phyloP scores from a whole-genome alignment of 2,797 vertebrate species.

The Gymnoscopelus braueri region DNA sequence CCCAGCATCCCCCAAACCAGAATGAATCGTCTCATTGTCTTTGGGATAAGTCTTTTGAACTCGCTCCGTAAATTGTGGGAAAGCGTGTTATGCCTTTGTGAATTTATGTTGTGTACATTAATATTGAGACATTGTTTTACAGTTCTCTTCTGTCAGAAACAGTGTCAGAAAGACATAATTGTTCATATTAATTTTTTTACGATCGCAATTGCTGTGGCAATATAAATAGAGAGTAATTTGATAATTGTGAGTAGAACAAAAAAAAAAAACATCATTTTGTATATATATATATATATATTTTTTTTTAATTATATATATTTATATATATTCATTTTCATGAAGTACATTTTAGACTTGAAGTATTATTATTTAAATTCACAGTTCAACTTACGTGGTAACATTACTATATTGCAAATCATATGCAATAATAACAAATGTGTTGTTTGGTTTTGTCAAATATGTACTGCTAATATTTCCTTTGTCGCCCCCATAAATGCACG shows the following conservation, averaged over 20 bases:
- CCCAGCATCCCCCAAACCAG: conserved; percentile 62
- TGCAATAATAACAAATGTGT: not conserved
- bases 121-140: conserved; percentile 37
- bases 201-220: conserved; percentile 29
- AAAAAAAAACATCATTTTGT: not conserved
- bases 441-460: conserved; percentile 1
- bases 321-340: not conserved
- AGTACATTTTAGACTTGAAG: not conserved
- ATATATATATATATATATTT: too few relatives aligned
- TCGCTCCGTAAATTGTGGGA: conserved; percentile 66
- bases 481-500: not conserved
- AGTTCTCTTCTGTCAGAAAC: conserved; percentile 23
- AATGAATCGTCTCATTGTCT: conserved; percentile 84
- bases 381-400: not conserved
- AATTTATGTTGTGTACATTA: conserved; percentile 54
- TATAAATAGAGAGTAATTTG: conserved; percentile 36
- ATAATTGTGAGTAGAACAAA: not conserved
- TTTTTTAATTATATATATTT: too few relatives aligned
- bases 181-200: conserved; percentile 42
- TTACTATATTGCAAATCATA: conserved; percentile 3
- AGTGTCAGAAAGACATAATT: conserved; percentile 12
- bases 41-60: conserved; percentile 68
- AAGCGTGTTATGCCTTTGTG: conserved; percentile 60
- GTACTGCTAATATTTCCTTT: not conserved
- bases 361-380: not conserved